A percentile compares a stretch with the other conserved stretches of the same genome.
phyloP scores from a whole-genome alignment of 2,113 vertebrate genomes.

The Perccottus glenii region DNA sequence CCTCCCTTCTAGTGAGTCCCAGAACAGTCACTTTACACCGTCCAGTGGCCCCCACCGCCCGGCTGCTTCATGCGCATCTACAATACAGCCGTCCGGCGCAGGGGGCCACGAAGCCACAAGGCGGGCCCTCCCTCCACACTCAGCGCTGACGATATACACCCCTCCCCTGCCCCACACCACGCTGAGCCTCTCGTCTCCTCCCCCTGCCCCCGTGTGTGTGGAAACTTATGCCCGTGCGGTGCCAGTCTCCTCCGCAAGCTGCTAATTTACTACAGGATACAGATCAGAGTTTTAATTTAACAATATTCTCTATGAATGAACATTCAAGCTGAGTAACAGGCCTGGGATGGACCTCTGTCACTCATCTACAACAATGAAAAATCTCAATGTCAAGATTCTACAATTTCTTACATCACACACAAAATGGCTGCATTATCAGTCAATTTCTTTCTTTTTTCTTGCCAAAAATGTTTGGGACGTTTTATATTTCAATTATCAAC shows the following conservation, averaged over 20 bases:
- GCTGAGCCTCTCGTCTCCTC: neutral
- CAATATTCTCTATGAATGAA: slow-evolving; percentile 33
- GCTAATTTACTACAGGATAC: slow-evolving; percentile 47
- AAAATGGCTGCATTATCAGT: too few relatives aligned
- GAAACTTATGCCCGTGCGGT: slow-evolving; percentile 28
- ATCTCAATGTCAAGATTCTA: too few relatives aligned
- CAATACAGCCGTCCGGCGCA: slow-evolving; percentile 54
- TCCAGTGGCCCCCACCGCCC: slow-evolving; percentile 53
- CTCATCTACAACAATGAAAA: slow-evolving; percentile 42
- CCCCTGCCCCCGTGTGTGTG: neutral
- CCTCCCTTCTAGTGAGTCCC: slow-evolving; percentile 44
- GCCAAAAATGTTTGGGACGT: too few relatives aligned
- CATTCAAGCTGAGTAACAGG: slow-evolving; percentile 20
- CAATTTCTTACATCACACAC: too few relatives aligned
- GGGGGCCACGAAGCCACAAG: slow-evolving; percentile 73
- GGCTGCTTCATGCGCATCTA: slow-evolving; percentile 62
- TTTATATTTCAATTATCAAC: too few relatives aligned
- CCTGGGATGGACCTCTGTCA: slow-evolving; percentile 16
- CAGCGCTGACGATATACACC: slow-evolving; percentile 28
- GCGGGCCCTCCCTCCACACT: slow-evolving; percentile 54
- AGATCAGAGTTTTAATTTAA: slow-evolving; percentile 51
- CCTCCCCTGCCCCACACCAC: neutral
- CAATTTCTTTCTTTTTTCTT: too few relatives aligned
- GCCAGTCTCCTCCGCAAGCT: slow-evolving; percentile 45
- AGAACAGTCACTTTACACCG: slow-evolving; percentile 66